A percentile compares a stretch with the other conserved stretches of the same genome.
Evolutionary conservation across 2,797 vertebrate species (phyloP).

Genomic region (Anolis apletophallus): DNA sequence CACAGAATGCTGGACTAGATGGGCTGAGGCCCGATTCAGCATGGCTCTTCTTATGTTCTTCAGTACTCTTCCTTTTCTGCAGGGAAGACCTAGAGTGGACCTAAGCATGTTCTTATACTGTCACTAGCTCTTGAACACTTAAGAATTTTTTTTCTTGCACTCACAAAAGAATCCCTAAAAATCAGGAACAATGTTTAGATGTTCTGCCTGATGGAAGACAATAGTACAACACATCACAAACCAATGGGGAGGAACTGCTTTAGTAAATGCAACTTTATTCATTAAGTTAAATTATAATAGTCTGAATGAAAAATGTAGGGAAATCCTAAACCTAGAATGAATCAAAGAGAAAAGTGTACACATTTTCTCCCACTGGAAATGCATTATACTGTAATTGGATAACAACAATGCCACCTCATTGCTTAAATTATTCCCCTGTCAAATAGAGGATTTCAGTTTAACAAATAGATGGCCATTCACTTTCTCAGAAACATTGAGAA

Average conservation of each 20-base stretch:
- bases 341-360: conserved; percentile 1
- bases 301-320: neutral
- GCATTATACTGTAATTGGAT: neutral
- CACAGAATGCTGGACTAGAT: too few species aligned
- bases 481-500: neutral
- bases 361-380: neutral
- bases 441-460: neutral
- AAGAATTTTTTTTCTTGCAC: neutral
- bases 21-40: too few species aligned
- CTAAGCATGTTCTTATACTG: neutral
- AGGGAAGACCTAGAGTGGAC: neutral
- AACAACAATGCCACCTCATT: neutral
- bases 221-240: neutral
- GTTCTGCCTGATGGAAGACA: neutral
- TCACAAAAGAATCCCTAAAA: neutral
- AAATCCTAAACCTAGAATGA: neutral
- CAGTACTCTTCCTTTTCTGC: neutral
- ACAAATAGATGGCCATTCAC: neutral
- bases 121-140: neutral
- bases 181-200: neutral
- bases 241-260: neutral
- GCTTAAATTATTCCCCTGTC: neutral
- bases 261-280: neutral
- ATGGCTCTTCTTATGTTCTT: too few species aligned
- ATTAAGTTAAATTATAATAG: neutral